These are phyloP conservation scores for Caenorhabditis sp. DNA, from an alignment of 2,888 invertebrate genomes.

Conservation along the genomic window DNA sequence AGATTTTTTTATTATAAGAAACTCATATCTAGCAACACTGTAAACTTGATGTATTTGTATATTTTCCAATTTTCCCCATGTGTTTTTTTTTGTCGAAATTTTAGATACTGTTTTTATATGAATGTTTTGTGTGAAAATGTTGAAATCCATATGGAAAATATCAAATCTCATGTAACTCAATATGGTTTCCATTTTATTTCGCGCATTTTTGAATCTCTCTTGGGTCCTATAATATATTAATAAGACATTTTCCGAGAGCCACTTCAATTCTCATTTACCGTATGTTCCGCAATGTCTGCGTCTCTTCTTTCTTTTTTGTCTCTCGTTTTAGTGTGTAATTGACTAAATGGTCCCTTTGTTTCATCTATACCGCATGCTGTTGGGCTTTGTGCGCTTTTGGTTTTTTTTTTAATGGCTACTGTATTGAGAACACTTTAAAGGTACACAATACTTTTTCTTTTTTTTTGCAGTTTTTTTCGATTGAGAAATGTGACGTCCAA, in stretches of 20 bases:
- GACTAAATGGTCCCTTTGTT: not conserved
- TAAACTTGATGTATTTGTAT: too few species aligned
- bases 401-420: too few species aligned
- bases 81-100: too few species aligned
- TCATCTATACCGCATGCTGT: not conserved
- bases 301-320: not conserved
- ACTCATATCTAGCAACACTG: too few species aligned
- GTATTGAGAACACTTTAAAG: too few species aligned
- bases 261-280: constrained; percentile 1
- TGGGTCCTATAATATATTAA: not conserved
- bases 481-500: too few species aligned
- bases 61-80: too few species aligned
- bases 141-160: not conserved
- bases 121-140: not conserved
- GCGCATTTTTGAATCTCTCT: not conserved
- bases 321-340: not conserved
- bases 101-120: too few species aligned
- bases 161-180: not conserved
- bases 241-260: not conserved
- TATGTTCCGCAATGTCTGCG: not conserved
- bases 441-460: too few species aligned
- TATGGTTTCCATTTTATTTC: not conserved
- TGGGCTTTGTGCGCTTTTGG: too few species aligned
- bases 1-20: too few species aligned
- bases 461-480: too few species aligned